Evolutionary conservation across 2,113 vertebrate genomes (phyloP).

Genomic region (Theristicus caerulescens): DNA sequence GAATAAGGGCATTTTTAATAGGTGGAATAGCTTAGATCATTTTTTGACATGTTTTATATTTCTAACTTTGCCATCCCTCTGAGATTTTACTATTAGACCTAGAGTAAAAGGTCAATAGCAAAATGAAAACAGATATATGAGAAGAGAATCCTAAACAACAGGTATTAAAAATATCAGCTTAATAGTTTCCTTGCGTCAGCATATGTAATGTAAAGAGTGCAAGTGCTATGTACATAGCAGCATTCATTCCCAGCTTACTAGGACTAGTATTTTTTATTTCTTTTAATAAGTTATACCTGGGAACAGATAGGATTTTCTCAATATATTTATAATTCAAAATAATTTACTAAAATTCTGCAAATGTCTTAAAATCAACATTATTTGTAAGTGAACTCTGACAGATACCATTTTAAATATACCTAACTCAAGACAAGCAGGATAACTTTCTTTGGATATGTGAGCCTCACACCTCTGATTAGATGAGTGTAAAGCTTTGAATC

Average conservation of each 20-base stretch:
- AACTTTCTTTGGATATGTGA: not conserved
- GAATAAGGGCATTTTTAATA: not conserved
- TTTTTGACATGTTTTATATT: not conserved
- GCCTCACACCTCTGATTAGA: not conserved
- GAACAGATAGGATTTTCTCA: not conserved
- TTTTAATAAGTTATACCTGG: not conserved
- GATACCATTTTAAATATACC: not conserved
- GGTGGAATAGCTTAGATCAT: not conserved
- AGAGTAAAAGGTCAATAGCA: not conserved
- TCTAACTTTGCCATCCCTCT: not conserved
- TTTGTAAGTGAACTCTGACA: not conserved
- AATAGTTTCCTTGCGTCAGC: not conserved
- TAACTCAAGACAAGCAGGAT: not conserved
- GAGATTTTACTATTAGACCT: not conserved
- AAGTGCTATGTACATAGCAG: not conserved
- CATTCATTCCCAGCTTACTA: not conserved
- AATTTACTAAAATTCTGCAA: not conserved
- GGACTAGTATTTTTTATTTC: not conserved
- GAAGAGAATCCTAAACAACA: not conserved
- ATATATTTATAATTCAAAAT: not conserved
- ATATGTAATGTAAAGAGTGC: not conserved
- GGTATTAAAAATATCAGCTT: not conserved
- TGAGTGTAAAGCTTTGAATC: not conserved
- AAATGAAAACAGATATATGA: not conserved
- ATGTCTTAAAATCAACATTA: not conserved